Percentiles rank a stretch among this genome's conserved stretches.
Conservation (phyloP, 2,797 vertebrate species). For the Aulostomus chinensis region DNA sequence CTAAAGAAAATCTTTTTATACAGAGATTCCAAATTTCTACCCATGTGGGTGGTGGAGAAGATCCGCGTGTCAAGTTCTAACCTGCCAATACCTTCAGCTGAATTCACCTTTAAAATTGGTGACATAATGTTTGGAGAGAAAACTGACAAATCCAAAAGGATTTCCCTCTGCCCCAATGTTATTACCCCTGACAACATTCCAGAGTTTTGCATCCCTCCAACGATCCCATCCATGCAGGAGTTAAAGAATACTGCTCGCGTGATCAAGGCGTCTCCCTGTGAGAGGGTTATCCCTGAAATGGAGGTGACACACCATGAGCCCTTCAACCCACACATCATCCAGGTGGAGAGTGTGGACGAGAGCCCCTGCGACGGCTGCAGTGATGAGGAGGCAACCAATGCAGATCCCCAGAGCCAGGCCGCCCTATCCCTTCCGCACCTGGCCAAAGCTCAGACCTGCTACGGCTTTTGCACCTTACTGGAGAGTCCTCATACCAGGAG, state of each 20-base stretch:
- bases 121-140: constrained; percentile 82
- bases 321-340: constrained; percentile 82
- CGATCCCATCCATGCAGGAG: constrained; percentile 74
- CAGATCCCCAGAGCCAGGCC: constrained; percentile 86
- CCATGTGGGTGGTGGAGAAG: constrained; percentile 83
- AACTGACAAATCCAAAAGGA: constrained; percentile 67
- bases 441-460: constrained; percentile 86
- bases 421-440: constrained; percentile 83
- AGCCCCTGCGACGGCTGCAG: constrained; percentile 66
- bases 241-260: constrained; percentile 44
- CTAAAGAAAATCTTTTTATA: too few relatives aligned
- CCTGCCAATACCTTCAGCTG: constrained; percentile 67
- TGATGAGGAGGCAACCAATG: constrained; percentile 86
- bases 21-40: constrained; percentile 47
- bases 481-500: constrained; percentile 93
- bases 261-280: constrained; percentile 41
- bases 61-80: constrained; percentile 78
- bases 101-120: constrained; percentile 74
- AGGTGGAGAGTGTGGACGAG: constrained; percentile 88
- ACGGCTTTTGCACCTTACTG: constrained; percentile 92
- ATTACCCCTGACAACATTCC: constrained; percentile 94
- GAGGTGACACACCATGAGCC: constrained; percentile 45
- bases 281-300: constrained; percentile 47
- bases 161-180: constrained; percentile 85
- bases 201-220: constrained; percentile 92